Evolutionary conservation across 2,888 invertebrate genomes (phyloP).

Genomic region (Clivina fossor): DNA sequence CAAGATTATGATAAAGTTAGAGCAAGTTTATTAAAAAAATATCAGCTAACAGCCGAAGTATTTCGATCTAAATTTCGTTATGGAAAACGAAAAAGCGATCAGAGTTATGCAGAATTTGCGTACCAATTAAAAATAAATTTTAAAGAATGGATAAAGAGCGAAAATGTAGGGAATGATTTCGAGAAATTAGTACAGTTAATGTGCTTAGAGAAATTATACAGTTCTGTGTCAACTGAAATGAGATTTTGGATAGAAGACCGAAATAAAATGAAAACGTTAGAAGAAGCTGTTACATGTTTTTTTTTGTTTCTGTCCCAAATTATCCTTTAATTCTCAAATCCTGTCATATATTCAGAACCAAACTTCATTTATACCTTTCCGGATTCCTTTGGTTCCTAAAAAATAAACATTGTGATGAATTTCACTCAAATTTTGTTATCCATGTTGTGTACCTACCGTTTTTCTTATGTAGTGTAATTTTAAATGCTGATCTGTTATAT

Average conservation of each 20-base stretch:
- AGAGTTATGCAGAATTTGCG: constrained; percentile 13
- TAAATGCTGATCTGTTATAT: too few species aligned
- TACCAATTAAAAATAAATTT: constrained; percentile 5
- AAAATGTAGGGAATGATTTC: neutral
- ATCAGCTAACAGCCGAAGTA: neutral
- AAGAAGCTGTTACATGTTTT: too few species aligned
- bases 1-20: constrained; percentile 7
- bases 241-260: constrained; percentile 6
- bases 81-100: constrained; percentile 4
- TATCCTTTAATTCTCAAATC: too few species aligned
- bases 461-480: too few species aligned
- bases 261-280: neutral
- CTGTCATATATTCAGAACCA: too few species aligned
- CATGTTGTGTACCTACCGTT: too few species aligned
- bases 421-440: too few species aligned
- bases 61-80: constrained; percentile 7
- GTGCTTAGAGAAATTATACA: constrained; percentile 8
- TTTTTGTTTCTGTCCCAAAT: too few species aligned
- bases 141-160: constrained; percentile 5
- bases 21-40: constrained; percentile 5
- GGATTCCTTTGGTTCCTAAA: too few species aligned
- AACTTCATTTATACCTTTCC: too few species aligned
- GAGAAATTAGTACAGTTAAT: constrained; percentile 2
- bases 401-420: too few species aligned
- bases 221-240: constrained; percentile 1